Evolutionary conservation across 2,113 vertebrate genomes (phyloP).

Genomic region (Pandion haliaetus): DNA sequence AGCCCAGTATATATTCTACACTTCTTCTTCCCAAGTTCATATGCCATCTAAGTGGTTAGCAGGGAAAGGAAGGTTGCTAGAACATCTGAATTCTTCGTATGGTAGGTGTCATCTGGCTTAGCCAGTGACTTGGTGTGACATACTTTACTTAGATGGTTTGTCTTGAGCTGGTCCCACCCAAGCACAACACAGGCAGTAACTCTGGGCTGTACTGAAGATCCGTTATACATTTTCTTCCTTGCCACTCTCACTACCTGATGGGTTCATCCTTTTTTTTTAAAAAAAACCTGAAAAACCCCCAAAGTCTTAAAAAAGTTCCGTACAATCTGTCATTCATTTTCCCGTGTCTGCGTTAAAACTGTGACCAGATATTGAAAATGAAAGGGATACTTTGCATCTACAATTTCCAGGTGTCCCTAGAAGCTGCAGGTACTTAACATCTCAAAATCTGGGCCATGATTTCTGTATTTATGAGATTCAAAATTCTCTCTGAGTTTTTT

Average conservation of each 20-base stretch:
- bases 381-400: background rate
- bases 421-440: background rate
- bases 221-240: background rate
- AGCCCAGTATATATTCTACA: background rate
- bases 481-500: conserved; percentile 41
- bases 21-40: background rate
- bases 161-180: background rate
- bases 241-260: background rate
- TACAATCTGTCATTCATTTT: background rate
- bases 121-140: background rate
- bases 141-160: background rate
- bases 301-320: background rate
- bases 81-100: background rate
- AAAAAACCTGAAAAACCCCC: background rate
- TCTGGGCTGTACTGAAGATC: background rate
- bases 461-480: conserved; percentile 8
- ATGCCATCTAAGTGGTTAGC: background rate
- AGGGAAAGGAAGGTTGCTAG: background rate
- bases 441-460: background rate
- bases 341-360: background rate
- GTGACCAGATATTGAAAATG: background rate
- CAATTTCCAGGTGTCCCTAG: background rate
- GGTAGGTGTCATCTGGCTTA: background rate
- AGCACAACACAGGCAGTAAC: background rate
- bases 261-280: background rate